Evolutionary conservation across 2,888 invertebrate species (phyloP), one percentile per base, ranked within the genome.

Genomic region (Trachelus tabidus): DNA sequence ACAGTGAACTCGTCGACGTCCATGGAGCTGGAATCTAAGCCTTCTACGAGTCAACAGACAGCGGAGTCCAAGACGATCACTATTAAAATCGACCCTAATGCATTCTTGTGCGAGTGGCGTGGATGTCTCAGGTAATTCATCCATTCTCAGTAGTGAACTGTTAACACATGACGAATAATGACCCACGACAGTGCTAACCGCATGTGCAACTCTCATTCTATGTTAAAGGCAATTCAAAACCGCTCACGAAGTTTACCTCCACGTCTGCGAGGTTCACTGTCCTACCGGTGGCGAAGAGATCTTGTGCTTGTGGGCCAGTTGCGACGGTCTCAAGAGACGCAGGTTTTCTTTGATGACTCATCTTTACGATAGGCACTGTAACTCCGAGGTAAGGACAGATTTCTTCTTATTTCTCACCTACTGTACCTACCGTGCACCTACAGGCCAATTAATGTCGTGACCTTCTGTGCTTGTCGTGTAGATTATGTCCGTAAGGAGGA

Each of bases 281-380:
- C 97, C 97, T 23, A 91, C 91, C 30, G 94, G 94, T 81, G 94
- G 92, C 15, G 95, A 95, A 40, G 97, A 97, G 90, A 95, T 97
- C 82, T 94, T 96, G 31, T 99, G 99, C 90, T 93, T 96, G 90
- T 99, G 99, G 99, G 95, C 96, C 40, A 94, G 95, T 68, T 98
- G 98, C 92, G 99, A 99, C 93, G 95, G 96, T 73, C 95, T 98
- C 91, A 96, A 97, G 78, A 92, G 99, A 78, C 96, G 96, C 89
- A 94, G 97, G 77, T 98, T 98, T 93, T 99, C 99, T 1, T 93
- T 99, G 68, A 97, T 99, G 94, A 99, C 99, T 79, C 99, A 99
- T 92, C 94, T 99, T 81, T 96, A 97, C 87, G 99, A 99, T 92
- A 96, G 98, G 82, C 99, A 99, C 91, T 97, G 98, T 90, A 96